Percentiles rank a stretch among this genome's conserved stretches.
phyloP scores from a whole-genome alignment of 2,888 invertebrate species.

The Drosophila acutilabella region DNA sequence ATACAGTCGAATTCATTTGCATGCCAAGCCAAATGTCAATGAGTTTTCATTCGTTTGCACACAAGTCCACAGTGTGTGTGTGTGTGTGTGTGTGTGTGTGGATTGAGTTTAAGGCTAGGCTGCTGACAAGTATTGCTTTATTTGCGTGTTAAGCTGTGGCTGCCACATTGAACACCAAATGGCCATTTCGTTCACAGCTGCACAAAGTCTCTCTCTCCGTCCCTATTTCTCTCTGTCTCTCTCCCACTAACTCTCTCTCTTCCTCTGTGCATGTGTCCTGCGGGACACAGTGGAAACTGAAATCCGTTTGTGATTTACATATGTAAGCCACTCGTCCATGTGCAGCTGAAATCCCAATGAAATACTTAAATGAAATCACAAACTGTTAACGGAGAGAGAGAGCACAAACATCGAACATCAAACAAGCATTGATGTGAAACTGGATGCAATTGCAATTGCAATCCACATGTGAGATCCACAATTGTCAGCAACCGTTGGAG shows the following conservation, averaged over 20 bases:
- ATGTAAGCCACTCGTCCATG: constrained; percentile 48
- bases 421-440: constrained; percentile 47
- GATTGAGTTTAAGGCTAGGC: constrained; percentile 5
- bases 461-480: constrained; percentile 7
- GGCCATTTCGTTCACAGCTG: constrained; percentile 64
- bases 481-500: constrained; percentile 19
- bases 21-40: constrained; percentile 32
- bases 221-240: neutral
- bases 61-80: constrained; percentile 1
- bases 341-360: constrained; percentile 50
- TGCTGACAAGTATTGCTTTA: constrained; percentile 28
- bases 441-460: constrained; percentile 4
- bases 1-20: constrained; percentile 34
- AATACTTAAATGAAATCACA: constrained; percentile 66
- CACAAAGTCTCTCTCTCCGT: constrained; percentile 7
- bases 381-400: constrained; percentile 49
- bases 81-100: constrained; percentile 5
- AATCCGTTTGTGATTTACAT: constrained; percentile 60
- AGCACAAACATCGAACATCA: constrained; percentile 56
- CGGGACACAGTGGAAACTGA: constrained; percentile 2
- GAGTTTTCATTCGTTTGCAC: constrained; percentile 26
- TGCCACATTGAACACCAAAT: constrained; percentile 70
- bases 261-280: neutral
- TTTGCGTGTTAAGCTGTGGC: constrained; percentile 66
- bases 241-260: neutral